Evolutionary conservation across 2,888 invertebrate genomes (phyloP).

Genomic region (Chaetogeoica ovagalla): DNA sequence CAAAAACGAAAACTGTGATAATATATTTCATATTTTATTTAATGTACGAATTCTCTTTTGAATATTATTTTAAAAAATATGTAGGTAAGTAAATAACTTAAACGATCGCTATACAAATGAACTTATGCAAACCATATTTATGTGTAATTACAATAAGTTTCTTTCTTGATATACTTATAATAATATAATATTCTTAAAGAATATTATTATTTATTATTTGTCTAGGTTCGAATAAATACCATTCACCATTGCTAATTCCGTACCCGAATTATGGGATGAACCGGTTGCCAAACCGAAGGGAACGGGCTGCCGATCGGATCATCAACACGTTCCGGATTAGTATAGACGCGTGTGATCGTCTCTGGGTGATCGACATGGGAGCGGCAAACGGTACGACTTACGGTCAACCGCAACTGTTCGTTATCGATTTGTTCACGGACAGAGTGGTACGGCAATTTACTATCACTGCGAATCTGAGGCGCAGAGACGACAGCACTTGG

Average conservation of each 20-base stretch:
- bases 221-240: conserved; percentile 59
- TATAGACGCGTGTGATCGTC: conserved; percentile 75
- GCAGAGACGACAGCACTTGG: conserved; percentile 68
- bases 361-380: conserved; percentile 83
- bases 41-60: too few relatives aligned
- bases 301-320: conserved; percentile 77
- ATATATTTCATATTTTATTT: too few relatives aligned
- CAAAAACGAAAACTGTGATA: too few relatives aligned
- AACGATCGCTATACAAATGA: too few relatives aligned
- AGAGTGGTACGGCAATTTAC: conserved; percentile 65
- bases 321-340: conserved; percentile 76
- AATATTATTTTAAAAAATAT: too few relatives aligned
- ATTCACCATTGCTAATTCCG: conserved; percentile 76
- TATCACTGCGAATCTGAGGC: conserved; percentile 43
- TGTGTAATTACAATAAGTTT: too few relatives aligned
- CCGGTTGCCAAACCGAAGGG: conserved; percentile 59
- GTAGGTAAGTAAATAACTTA: too few relatives aligned
- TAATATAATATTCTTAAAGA: too few relatives aligned
- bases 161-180: too few relatives aligned
- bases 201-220: background rate
- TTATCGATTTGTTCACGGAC: conserved; percentile 76
- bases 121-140: too few relatives aligned
- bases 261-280: conserved; percentile 78
- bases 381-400: conserved; percentile 63
- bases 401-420: conserved; percentile 62